Percentiles rank a stretch among this genome's conserved stretches.
These are phyloP conservation scores for Gasterosteus aculeatus DNA, from an alignment of 2,113 vertebrate genomes.

Conservation along the genomic window DNA sequence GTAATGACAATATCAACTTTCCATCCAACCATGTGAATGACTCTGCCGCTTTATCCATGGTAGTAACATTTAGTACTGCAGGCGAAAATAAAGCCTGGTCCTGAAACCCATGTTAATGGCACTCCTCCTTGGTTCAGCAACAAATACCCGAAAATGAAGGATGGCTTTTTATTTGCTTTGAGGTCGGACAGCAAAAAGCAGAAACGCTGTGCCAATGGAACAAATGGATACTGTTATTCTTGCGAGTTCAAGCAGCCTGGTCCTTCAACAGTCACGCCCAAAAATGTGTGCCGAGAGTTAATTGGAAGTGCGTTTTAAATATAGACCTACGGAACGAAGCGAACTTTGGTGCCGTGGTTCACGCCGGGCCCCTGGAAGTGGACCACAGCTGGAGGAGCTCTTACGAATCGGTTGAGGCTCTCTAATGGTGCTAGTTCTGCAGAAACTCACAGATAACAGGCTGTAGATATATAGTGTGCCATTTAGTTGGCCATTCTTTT, in stretches of 20 bases:
- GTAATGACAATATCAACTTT: neutral
- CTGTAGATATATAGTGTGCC: neutral
- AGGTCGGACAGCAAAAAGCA: neutral
- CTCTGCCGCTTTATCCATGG: conserved; percentile 32
- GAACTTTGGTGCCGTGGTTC: conserved; percentile 38
- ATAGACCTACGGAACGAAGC: conserved; percentile 7
- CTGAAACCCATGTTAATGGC: conserved; percentile 40
- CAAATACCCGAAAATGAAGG: conserved; percentile 33
- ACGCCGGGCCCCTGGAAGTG: conserved; percentile 44
- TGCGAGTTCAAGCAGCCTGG: neutral
- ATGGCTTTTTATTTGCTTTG: conserved; percentile 20
- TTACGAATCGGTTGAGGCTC: conserved; percentile 20
- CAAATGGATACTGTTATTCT: neutral
- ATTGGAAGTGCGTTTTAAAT: conserved; percentile 17
- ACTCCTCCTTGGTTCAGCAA: conserved; percentile 34
- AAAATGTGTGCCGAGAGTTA: conserved; percentile 14
- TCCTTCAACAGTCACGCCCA: conserved; percentile 22
- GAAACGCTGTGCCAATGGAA: neutral
- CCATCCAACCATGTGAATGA: conserved; percentile 8
- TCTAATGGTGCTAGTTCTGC: neutral
- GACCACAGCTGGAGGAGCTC: conserved; percentile 51
- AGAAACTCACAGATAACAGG: conserved; percentile 19
- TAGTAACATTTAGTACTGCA: conserved; percentile 43
- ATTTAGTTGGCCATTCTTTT: neutral
- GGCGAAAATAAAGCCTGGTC: conserved; percentile 24